phyloP scores from a whole-genome alignment of 2,888 invertebrate species.

The Rhamphomyia laevipes region DNA sequence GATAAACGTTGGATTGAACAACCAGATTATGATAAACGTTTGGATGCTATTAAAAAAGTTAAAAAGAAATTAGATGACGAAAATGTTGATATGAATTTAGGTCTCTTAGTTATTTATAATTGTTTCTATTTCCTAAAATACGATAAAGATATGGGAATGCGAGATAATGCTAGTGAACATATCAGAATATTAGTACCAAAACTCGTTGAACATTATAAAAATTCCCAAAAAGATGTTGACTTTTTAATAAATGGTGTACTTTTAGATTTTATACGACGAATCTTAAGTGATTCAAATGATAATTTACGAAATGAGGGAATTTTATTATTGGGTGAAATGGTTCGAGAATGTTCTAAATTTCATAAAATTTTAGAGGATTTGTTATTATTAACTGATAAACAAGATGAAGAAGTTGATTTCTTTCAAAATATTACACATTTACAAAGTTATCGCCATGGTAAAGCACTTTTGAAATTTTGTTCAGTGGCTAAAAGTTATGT shows the following conservation, averaged over 20 bases:
- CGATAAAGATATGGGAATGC: conserved; percentile 72
- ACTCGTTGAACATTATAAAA: conserved; percentile 45
- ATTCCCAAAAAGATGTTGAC: conserved; percentile 44
- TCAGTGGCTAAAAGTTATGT: conserved; percentile 49
- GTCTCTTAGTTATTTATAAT: conserved; percentile 66
- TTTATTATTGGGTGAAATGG: conserved; percentile 61
- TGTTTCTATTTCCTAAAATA: conserved; percentile 65
- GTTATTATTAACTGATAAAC: conserved; percentile 46
- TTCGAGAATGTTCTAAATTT: conserved; percentile 55
- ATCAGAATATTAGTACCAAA: conserved; percentile 56
- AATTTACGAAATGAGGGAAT: conserved; percentile 68
- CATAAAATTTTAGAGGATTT: conserved; percentile 64
- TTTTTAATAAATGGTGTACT: conserved; percentile 62
- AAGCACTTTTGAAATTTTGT: conserved; percentile 68
- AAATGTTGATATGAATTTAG: conserved; percentile 50
- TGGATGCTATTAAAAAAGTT: conserved; percentile 64
- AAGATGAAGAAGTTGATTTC: conserved; percentile 82
- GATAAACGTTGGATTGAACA: conserved; percentile 85
- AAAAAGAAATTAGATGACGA: conserved; percentile 41
- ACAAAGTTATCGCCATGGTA: conserved; percentile 72
- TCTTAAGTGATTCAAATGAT: conserved; percentile 60
- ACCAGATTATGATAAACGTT: conserved; percentile 74
- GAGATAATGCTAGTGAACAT: conserved; percentile 65
- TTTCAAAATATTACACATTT: conserved; percentile 86
- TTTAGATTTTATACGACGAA: conserved; percentile 57